Percentiles rank a stretch among this genome's conserved stretches.
phyloP scores from a whole-genome alignment of 2,888 invertebrate genomes.

The Alsophila aescularia region DNA sequence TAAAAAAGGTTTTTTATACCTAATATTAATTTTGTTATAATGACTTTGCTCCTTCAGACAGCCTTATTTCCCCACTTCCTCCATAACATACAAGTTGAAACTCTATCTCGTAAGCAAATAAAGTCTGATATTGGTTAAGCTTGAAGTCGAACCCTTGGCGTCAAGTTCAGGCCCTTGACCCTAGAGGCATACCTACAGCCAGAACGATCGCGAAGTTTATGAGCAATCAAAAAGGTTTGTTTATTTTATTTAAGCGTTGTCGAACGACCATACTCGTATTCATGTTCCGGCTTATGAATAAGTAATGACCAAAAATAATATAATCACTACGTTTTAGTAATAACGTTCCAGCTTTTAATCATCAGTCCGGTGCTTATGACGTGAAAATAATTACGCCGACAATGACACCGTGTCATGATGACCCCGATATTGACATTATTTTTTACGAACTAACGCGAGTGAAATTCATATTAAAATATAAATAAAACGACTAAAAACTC shows the following conservation, averaged over 20 bases:
- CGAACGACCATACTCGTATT: not conserved
- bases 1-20: no score
- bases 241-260: constrained; percentile 20
- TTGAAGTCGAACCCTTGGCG: constrained; percentile 9
- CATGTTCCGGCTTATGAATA: constrained; percentile 16
- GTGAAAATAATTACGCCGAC: no score
- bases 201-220: constrained; percentile 15
- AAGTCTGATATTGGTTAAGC: constrained; percentile 11
- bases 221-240: constrained; percentile 15
- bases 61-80: not conserved
- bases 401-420: no score
- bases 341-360: no score
- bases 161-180: constrained; percentile 39
- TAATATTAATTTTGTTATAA: no score
- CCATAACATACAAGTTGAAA: not conserved
- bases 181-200: constrained; percentile 14
- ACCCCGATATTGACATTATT: no score
- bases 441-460: no score
- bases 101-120: not conserved
- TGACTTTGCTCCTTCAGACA: not conserved
- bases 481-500: no score
- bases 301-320: no score
- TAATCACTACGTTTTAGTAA: no score
- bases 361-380: no score
- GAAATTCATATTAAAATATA: no score